Conservation (phyloP, 1,140 invertebrate genomes). For the Battus philenor region DNA sequence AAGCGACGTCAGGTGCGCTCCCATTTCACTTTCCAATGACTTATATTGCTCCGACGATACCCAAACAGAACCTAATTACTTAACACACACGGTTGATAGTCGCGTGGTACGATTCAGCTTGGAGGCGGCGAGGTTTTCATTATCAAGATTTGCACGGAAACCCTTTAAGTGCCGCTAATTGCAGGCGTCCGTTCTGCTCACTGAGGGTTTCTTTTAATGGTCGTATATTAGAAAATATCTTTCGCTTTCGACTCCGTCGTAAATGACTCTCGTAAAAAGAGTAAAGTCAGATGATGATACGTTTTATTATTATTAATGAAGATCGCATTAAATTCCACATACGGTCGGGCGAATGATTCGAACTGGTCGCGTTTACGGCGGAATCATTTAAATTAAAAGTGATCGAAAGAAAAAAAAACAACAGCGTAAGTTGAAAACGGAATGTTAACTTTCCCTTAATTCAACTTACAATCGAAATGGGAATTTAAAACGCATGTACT, state of each 20-base stretch:
- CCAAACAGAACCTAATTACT: constrained; percentile 30
- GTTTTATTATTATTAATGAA: not conserved
- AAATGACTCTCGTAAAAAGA: constrained; percentile 6
- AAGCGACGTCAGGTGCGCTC: constrained; percentile 68
- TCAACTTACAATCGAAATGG: constrained; percentile 6
- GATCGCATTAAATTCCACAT: not conserved
- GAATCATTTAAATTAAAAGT: too few relatives aligned
- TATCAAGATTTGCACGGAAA: constrained; percentile 68
- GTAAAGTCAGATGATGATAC: too few relatives aligned
- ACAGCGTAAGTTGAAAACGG: not conserved
- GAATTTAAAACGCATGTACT: not conserved
- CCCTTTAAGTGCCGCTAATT: constrained; percentile 65
- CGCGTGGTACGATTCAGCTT: not conserved
- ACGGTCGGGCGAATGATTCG: too few relatives aligned
- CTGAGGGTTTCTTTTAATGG: constrained; percentile 41
- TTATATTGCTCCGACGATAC: constrained; percentile 35
- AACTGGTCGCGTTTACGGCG: too few relatives aligned
- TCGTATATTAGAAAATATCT: constrained; percentile 29
- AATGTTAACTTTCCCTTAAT: constrained; percentile 5
- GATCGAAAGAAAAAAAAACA: too few relatives aligned
- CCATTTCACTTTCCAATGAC: constrained; percentile 73
- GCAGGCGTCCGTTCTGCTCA: constrained; percentile 42
- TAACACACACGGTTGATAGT: constrained; percentile 22
- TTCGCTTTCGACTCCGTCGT: not conserved
- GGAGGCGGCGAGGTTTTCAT: constrained; percentile 47